Evolutionary conservation across 2,113 vertebrate genomes (phyloP).

Genomic region (Danionella cerebrum): DNA sequence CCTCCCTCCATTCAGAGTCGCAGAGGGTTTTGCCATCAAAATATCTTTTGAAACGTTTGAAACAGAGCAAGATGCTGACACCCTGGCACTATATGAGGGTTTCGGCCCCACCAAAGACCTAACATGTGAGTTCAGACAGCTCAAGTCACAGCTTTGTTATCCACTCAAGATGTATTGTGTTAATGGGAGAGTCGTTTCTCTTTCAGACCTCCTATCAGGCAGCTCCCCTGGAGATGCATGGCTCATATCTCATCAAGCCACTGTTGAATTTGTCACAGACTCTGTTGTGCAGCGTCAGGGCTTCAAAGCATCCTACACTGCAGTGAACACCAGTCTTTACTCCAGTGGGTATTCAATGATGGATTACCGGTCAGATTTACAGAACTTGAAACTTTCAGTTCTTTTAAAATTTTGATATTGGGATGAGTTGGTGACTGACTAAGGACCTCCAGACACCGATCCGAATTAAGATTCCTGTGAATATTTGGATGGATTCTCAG

Average conservation of each 20-base stretch:
- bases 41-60: constrained; percentile 50
- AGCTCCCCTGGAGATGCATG: constrained; percentile 60
- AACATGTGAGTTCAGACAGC: constrained; percentile 39
- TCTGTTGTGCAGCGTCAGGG: constrained; percentile 60
- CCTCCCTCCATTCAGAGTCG: constrained; percentile 37
- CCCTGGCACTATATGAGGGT: constrained; percentile 55
- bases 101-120: constrained; percentile 40
- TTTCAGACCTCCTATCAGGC: constrained; percentile 72
- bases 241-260: constrained; percentile 76
- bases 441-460: too few relatives aligned
- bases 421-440: too few relatives aligned
- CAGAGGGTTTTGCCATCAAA: constrained; percentile 45
- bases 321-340: constrained; percentile 57
- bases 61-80: constrained; percentile 37
- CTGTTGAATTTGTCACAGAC: constrained; percentile 65
- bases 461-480: too few relatives aligned
- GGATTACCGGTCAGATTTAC: too few relatives aligned
- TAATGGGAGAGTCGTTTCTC: too few relatives aligned
- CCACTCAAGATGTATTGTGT: too few relatives aligned
- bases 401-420: too few relatives aligned
- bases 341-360: constrained; percentile 62
- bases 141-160: too few relatives aligned
- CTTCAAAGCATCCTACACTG: constrained; percentile 70
- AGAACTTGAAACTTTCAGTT: too few relatives aligned
- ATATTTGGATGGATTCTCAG: too few relatives aligned